phyloP scores from a whole-genome alignment of 1,140 invertebrate species.

The Saxidomus purpurata region DNA sequence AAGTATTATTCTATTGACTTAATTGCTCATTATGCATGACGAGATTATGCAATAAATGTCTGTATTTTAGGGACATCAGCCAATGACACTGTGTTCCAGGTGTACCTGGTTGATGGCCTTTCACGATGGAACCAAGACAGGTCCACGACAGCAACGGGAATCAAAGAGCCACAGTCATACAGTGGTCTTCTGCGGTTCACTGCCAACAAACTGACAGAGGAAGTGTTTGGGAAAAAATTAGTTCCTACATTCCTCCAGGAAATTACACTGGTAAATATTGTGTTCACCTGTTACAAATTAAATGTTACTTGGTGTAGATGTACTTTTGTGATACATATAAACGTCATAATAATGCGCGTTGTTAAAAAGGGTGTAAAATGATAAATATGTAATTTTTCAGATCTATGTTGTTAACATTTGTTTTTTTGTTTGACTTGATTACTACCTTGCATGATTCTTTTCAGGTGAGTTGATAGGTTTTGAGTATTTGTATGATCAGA shows the following conservation, averaged over 20 bases:
- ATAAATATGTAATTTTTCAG: too few relatives aligned
- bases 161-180: not conserved
- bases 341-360: too few relatives aligned
- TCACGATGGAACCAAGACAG: conserved; percentile 68
- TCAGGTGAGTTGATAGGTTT: conserved; percentile 17
- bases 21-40: too few relatives aligned
- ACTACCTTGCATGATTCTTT: not conserved
- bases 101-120: conserved; percentile 70
- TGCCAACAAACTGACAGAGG: not conserved
- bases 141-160: not conserved
- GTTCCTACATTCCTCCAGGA: not conserved
- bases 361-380: too few relatives aligned
- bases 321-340: too few relatives aligned
- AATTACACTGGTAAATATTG: conserved; percentile 58
- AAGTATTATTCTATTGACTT: too few relatives aligned
- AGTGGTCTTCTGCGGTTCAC: conserved; percentile 17
- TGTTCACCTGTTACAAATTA: too few relatives aligned
- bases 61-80: conserved; percentile 61
- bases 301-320: too few relatives aligned
- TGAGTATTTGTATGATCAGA: conserved; percentile 11
- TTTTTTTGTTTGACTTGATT: too few relatives aligned
- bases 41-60: too few relatives aligned
- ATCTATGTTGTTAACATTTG: too few relatives aligned
- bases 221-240: conserved; percentile 12
- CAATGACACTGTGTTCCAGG: conserved; percentile 69